phyloP scores from a whole-genome alignment of 2,797 vertebrate genomes.

The Cossypha dichroa region DNA sequence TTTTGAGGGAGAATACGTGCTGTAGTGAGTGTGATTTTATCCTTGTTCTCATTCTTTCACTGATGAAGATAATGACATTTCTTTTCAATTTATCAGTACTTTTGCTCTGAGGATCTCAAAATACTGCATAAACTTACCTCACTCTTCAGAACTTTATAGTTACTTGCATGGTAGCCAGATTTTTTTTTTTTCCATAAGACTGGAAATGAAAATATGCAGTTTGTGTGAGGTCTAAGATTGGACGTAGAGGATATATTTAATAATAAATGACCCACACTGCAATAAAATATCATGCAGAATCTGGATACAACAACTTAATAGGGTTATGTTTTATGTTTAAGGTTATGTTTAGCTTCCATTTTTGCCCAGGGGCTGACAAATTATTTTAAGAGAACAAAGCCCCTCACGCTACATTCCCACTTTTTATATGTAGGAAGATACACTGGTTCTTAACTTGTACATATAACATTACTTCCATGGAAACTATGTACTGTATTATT shows the following conservation, averaged over 20 bases:
- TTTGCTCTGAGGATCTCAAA: conserved; percentile 63
- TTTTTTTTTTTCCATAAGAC: background rate
- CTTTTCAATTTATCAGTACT: conserved; percentile 4
- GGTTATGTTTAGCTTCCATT: conserved; percentile 41
- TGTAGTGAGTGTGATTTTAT: background rate
- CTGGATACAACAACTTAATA: conserved; percentile 21
- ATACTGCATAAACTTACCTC: background rate
- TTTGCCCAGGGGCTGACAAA: conserved; percentile 34
- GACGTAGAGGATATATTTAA: background rate
- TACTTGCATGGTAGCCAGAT: background rate
- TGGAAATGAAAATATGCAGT: background rate
- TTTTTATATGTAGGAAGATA: conserved; percentile 44
- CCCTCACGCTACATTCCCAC: background rate
- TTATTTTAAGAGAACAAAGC: conserved; percentile 48
- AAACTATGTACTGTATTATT: conserved; percentile 48
- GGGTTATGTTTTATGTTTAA: too few relatives aligned
- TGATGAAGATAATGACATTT: background rate
- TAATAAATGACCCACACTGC: background rate
- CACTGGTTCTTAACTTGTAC: conserved; percentile 40
- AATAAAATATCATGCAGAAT: background rate
- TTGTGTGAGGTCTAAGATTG: background rate
- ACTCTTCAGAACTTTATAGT: conserved; percentile 13
- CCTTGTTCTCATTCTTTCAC: conserved; percentile 1
- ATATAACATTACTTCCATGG: background rate
- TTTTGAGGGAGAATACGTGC: background rate